phyloP scores from a whole-genome alignment of 2,797 vertebrate genomes.

The Mormyrops boulengeri region DNA sequence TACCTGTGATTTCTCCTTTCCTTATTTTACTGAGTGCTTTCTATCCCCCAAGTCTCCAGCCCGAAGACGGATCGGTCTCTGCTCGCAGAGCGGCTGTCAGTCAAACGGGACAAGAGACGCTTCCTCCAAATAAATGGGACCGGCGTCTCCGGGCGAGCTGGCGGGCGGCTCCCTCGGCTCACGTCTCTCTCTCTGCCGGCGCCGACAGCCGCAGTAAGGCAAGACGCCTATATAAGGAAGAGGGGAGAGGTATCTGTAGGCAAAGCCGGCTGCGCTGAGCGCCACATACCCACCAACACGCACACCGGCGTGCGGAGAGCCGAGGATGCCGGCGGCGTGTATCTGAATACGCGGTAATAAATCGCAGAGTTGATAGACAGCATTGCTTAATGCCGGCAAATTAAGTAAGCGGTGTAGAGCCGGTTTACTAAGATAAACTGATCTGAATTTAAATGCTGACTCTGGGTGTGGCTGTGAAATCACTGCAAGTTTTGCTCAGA shows the following conservation, averaged over 20 bases:
- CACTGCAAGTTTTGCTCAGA: not conserved
- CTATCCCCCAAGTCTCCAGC: slow-evolving; percentile 26
- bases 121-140: slow-evolving; percentile 80
- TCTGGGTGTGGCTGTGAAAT: not conserved
- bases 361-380: not conserved
- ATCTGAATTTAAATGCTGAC: not conserved
- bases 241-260: not conserved
- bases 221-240: slow-evolving; percentile 18
- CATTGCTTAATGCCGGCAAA: not conserved
- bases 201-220: not conserved
- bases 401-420: not conserved
- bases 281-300: not conserved
- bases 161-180: slow-evolving; percentile 8
- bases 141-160: slow-evolving; percentile 17
- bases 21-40: slow-evolving; percentile 29
- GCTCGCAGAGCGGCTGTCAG: slow-evolving; percentile 36
- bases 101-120: slow-evolving; percentile 65
- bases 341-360: not conserved
- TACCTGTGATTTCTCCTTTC: slow-evolving; percentile 26
- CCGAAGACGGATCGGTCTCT: slow-evolving; percentile 25
- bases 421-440: not conserved
- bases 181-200: not conserved
- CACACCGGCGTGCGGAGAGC: not conserved
- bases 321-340: not conserved
- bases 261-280: not conserved